Base-by-base conservation (phyloP, 2,797 vertebrate species). In the Phaenicophaeus curvirostris region DNA sequence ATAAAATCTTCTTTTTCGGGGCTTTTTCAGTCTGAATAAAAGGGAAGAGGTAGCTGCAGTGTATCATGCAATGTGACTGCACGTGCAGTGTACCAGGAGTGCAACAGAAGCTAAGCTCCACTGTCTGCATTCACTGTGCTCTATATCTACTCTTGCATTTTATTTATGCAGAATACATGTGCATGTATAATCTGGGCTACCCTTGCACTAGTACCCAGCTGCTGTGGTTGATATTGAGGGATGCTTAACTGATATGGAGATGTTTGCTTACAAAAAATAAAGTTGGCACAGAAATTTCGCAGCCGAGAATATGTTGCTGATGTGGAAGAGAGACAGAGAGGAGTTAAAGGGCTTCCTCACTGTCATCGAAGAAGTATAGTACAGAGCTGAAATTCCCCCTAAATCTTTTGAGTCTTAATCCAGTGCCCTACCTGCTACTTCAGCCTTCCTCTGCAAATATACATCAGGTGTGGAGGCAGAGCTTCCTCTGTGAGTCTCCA, bases 21-120 rank as follows among this genome's bases (percentile, higher is more conserved):
- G 63, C 21, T 55, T 89, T 84, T 79, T 46, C 37, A 57, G 42
- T 33, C n/a, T 68, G 69, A 68, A 37, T 53, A 44, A 39, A 51
- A 84, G 31, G 42, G 54, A 80, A 85, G 41, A 62, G 27, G 21
- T 51, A 35, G 46, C 50, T 83, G 61, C 54, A 50, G 50, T 8
- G 11, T 17, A 6, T 62, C 19, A 2, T 15, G 3, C 39, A 61
- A 69, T 10, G 27, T 35, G 78, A 27, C 63, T 17, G 23, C 20
- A 25, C 4, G 3, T 0, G 0, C 58, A 39, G 46, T 0, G 0
- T 55, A 25, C 11, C 5, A 3, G 51, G 21, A 73, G 12, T 15
- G 23, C 59, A 66, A n/a, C 1, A 58, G 58, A 81, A 84, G 33
- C 27, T 39, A 61, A 18, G 0, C 25, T 23, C 31, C 31, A 37